phyloP scores from a whole-genome alignment of 2,797 vertebrate species.

The Ambastaia sidthimunki region DNA sequence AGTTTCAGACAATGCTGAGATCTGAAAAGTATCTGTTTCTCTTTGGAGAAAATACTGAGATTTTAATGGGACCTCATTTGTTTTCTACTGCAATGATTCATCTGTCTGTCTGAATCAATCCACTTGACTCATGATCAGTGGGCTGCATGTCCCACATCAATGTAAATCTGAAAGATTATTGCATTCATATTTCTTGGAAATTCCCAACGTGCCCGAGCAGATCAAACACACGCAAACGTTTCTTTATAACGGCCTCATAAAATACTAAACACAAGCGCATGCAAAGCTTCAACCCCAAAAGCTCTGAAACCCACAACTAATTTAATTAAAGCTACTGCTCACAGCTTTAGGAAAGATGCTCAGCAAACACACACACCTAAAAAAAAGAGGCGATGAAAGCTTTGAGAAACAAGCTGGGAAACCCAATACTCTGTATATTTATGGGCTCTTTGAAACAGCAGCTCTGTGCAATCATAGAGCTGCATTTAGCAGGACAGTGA shows the following conservation, averaged over 20 bases:
- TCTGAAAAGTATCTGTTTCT: not conserved
- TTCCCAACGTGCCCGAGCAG: constrained; percentile 53
- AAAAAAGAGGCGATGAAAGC: constrained; percentile 47
- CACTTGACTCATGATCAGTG: constrained; percentile 11
- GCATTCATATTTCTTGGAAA: constrained; percentile 56
- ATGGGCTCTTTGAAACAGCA: constrained; percentile 62
- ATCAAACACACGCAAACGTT: constrained; percentile 60
- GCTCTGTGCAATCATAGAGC: constrained; percentile 68
- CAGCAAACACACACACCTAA: constrained; percentile 40
- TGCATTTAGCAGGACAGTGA: constrained; percentile 66
- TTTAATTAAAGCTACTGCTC: constrained; percentile 64
- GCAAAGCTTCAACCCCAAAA: not conserved
- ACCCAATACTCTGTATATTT: constrained; percentile 70
- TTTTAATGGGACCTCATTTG: not conserved
- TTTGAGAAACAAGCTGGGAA: constrained; percentile 64
- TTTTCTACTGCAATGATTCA: not conserved
- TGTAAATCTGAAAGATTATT: constrained; percentile 8
- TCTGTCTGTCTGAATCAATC: not conserved
- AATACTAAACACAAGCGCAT: constrained; percentile 59
- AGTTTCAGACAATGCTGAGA: not conserved
- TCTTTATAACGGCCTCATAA: constrained; percentile 58
- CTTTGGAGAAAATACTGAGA: not conserved
- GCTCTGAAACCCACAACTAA: constrained; percentile 36
- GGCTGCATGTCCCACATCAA: not conserved
- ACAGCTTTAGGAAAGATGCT: constrained; percentile 51